These are phyloP conservation scores for Tenthredo distinguenda DNA, from an alignment of 2,888 invertebrate genomes.

Conservation along the genomic window DNA sequence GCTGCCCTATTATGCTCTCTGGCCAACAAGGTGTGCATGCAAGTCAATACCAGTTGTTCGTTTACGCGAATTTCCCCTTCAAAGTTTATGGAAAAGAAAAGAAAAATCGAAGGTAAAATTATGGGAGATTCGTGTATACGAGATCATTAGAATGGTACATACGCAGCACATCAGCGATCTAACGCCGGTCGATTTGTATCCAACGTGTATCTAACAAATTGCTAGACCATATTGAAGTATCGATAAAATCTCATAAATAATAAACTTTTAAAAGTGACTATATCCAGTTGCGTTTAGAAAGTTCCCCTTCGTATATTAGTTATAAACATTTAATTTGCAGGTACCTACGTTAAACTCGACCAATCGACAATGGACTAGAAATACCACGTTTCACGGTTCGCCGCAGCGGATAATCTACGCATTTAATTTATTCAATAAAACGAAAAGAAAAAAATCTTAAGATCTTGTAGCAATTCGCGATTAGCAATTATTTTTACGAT, in stretches of 20 bases:
- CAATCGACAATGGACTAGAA: neutral
- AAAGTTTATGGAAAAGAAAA: slow-evolving; percentile 54
- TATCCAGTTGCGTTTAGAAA: slow-evolving; percentile 28
- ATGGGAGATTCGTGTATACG: neutral
- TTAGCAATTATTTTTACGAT: neutral
- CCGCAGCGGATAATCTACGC: neutral
- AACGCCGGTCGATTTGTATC: neutral
- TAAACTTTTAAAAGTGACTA: neutral
- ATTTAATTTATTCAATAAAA: slow-evolving; percentile 1
- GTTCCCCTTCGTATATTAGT: slow-evolving; percentile 4
- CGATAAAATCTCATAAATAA: slow-evolving; percentile 7
- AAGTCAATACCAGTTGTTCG: slow-evolving; percentile 93
- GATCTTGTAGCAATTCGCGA: neutral
- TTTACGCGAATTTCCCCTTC: slow-evolving; percentile 94
- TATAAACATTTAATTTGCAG: slow-evolving; percentile 1
- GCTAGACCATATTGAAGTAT: neutral
- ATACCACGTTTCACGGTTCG: neutral
- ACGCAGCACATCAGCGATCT: neutral
- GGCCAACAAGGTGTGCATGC: slow-evolving; percentile 95
- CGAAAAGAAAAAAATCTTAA: neutral
- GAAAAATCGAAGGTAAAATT: neutral
- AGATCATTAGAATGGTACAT: neutral
- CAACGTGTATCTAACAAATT: neutral
- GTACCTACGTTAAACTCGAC: neutral
- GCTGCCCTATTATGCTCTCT: slow-evolving; percentile 95